Conservation (phyloP, 2,797 vertebrate genomes). For the Peromyscus melanophrys region DNA sequence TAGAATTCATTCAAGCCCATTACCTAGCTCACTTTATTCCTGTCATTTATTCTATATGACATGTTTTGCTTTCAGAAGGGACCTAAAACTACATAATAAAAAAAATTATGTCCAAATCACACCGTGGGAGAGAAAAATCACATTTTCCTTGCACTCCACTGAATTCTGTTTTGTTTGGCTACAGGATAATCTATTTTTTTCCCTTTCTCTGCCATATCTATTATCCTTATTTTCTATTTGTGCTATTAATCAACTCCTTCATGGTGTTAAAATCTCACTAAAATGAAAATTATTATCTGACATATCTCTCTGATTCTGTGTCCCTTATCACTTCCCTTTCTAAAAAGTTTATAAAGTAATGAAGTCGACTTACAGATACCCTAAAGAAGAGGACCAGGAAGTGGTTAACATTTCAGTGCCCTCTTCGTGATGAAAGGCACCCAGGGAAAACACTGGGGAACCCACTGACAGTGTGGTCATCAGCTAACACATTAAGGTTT, state of each 20-base stretch:
- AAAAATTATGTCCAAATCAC: constrained; percentile 40
- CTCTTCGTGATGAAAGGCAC: not conserved
- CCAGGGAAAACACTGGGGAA: not conserved
- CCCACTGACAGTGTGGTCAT: not conserved
- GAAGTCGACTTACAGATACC: constrained; percentile 36
- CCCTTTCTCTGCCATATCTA: not conserved
- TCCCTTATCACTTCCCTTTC: constrained; percentile 46
- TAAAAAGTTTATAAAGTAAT: not conserved
- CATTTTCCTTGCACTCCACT: not conserved
- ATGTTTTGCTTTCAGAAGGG: not conserved
- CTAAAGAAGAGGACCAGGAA: not conserved
- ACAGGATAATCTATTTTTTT: not conserved
- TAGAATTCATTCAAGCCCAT: not conserved
- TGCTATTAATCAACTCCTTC: constrained; percentile 59
- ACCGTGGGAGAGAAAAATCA: not conserved
- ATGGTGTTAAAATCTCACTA: constrained; percentile 42
- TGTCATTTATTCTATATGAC: not conserved
- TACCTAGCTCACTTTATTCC: not conserved
- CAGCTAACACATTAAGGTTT: constrained; percentile 63
- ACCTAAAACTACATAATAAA: not conserved
- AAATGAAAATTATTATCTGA: constrained; percentile 61
- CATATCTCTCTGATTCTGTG: constrained; percentile 66
- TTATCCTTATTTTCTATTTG: constrained; percentile 49
- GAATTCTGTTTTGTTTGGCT: not conserved
- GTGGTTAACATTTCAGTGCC: not conserved